Conservation (phyloP, 2,888 invertebrate species). For the Netelia inedita region DNA sequence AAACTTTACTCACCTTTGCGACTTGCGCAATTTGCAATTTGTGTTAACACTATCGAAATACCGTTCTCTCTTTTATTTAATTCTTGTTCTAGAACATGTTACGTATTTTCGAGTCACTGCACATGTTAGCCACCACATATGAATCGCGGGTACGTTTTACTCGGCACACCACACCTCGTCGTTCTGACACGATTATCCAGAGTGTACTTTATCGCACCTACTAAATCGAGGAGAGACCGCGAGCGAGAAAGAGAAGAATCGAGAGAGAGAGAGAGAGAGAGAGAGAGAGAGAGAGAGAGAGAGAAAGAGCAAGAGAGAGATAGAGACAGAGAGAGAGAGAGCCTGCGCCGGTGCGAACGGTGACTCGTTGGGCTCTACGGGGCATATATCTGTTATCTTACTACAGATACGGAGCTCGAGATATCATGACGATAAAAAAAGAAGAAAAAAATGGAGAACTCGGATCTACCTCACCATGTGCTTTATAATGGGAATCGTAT, state of each 20-base stretch:
- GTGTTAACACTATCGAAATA: neutral
- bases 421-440: constrained; percentile 66
- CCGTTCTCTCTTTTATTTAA: neutral
- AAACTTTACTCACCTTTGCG: constrained; percentile 1
- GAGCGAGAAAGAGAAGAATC: too few species aligned
- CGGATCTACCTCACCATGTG: constrained; percentile 56
- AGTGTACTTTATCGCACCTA: constrained; percentile 54
- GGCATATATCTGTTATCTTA: constrained; percentile 62
- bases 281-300: too few species aligned
- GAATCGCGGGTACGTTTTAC: constrained; percentile 18
- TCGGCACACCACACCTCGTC: constrained; percentile 35
- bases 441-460: constrained; percentile 34
- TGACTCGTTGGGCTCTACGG: constrained; percentile 50
- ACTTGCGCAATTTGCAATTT: constrained; percentile 5
- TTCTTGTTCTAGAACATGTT: constrained; percentile 18
- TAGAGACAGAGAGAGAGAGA: neutral
- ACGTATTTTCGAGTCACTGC: constrained; percentile 30
- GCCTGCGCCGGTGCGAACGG: constrained; percentile 29
- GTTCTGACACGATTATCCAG: constrained; percentile 63
- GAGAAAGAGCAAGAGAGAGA: too few species aligned
- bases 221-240: constrained; percentile 47
- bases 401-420: constrained; percentile 66
- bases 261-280: neutral
- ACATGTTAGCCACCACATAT: constrained; percentile 46
- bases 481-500: constrained; percentile 61